These are phyloP conservation scores for Drosophila parvula DNA, from an alignment of 1,140 invertebrate species.

Conservation along the genomic window DNA sequence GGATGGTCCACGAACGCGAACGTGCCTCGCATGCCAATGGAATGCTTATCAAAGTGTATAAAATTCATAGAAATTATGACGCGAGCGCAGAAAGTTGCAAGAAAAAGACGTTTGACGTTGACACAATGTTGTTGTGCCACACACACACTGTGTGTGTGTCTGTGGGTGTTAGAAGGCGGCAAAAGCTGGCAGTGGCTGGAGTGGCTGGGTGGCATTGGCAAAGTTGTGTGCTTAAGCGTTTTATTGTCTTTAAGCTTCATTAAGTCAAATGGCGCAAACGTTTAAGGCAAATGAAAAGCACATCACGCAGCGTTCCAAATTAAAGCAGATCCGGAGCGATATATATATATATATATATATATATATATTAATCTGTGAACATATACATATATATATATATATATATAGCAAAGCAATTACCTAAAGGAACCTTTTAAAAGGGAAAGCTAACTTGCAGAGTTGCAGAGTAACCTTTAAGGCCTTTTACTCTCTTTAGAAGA, in stretches of 20 bases:
- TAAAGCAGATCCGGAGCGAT: constrained; percentile 10
- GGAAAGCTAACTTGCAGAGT: not conserved
- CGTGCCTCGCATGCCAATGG: constrained; percentile 77
- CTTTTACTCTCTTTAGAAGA: too few species aligned
- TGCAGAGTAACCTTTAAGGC: not conserved
- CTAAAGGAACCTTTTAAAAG: not conserved
- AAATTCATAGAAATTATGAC: constrained; percentile 82
- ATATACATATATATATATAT: not conserved
- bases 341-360: not conserved
- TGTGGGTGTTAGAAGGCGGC: not conserved
- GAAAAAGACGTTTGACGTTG: constrained; percentile 56
- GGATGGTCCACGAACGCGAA: constrained; percentile 38
- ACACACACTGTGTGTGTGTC: not conserved
- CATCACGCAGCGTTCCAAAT: constrained; percentile 14
- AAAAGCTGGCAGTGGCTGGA: not conserved
- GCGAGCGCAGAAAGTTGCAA: constrained; percentile 60
- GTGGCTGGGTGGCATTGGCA: constrained; percentile 10
- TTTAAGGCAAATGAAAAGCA: constrained; percentile 50
- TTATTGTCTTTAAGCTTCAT: constrained; percentile 82
- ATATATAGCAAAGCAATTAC: not conserved
- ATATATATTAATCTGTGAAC: not conserved
- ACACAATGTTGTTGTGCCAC: constrained; percentile 45
- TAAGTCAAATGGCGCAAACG: constrained; percentile 78
- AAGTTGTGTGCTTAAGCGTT: constrained; percentile 75
- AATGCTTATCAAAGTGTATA: constrained; percentile 80